Base-by-base conservation (phyloP, 2,888 invertebrate species). In the Hartigia nigra region DNA sequence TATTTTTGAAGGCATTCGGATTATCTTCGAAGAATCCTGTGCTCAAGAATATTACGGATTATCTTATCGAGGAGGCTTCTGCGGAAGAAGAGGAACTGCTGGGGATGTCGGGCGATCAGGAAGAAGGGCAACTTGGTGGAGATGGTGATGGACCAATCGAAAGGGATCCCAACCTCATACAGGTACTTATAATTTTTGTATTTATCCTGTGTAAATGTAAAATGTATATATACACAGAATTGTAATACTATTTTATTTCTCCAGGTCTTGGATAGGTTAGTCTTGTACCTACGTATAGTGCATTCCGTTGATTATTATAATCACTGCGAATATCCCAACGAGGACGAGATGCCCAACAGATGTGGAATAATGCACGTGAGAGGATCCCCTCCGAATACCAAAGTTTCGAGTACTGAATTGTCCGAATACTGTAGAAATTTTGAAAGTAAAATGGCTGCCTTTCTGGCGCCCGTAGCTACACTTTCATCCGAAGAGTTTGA, bases 221-320 rank as follows among this genome's bases (percentile, higher is more conserved):
- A 32, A n/a, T 75, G 36, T 39, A 70, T 77, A 36, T 12, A 69
- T 75, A 76, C 14, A 55, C n/a, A n/a, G n/a, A n/a, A 72, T 80
- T 75, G n/a, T 75, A 36, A 55, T 76, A 35, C 75, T 75, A 78
- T 70, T 76, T 69, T 36, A 78, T 55, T 78, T 77, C 86, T 88
- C 0, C 77, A 92, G 92, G 94, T 94, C 39, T 90, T 96, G 80
- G 96, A 96, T 89, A 94, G 96, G 75, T 94, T 99, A 80, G 95
- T 99, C 76, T 91, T 99, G 76, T 99, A 99, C 91, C 93, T 99
- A 87, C 95, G 99, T 76, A 94, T 99, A 74, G 99, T 99, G 0
- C 99, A 99, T 92, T 99, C 99, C 0, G 97, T 99, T 77, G 99
- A 99, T 92, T 99, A 98, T 91, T 99, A 99, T 92, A 99, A 99